Evolutionary conservation across 1,140 invertebrate species (phyloP).

Genomic region (Agrilus planipennis): DNA sequence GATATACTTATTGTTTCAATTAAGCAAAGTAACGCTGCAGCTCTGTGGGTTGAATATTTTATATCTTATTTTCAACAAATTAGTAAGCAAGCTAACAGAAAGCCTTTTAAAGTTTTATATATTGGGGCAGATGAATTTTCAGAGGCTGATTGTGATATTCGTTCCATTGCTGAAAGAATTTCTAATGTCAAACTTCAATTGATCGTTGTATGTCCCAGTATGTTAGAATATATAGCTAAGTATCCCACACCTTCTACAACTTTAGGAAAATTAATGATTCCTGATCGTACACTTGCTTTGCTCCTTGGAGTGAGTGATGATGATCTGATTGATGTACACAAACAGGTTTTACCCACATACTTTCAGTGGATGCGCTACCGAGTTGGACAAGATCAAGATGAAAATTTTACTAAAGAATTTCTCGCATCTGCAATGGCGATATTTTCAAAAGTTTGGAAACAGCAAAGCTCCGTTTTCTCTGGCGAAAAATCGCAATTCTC

Average conservation of each 20-base stretch:
- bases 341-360: conserved; percentile 51
- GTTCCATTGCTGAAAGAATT: conserved; percentile 45
- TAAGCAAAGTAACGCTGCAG: conserved; percentile 58
- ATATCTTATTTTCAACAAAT: conserved; percentile 70
- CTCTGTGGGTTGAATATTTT: conserved; percentile 67
- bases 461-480: conserved; percentile 38
- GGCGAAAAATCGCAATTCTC: conserved; percentile 57
- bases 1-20: conserved; percentile 69
- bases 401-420: conserved; percentile 68
- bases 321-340: conserved; percentile 47
- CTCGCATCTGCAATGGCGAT: conserved; percentile 63
- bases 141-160: conserved; percentile 37
- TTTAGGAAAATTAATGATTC: conserved; percentile 49
- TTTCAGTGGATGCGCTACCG: conserved; percentile 64
- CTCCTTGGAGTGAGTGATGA: conserved; percentile 59
- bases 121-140: conserved; percentile 59
- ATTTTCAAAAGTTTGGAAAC: conserved; percentile 49
- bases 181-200: conserved; percentile 59
- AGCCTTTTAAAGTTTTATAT: conserved; percentile 44
- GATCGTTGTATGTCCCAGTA: conserved; percentile 61
- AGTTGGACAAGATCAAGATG: conserved; percentile 64
- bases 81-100: conserved; percentile 47
- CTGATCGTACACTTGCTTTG: conserved; percentile 64
- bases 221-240: conserved; percentile 49
- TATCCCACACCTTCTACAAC: conserved; percentile 38